A percentile compares a stretch with the other conserved stretches of the same genome.
Evolutionary conservation across 2,113 vertebrate genomes (phyloP).

Genomic region (Crypturellus undulatus): DNA sequence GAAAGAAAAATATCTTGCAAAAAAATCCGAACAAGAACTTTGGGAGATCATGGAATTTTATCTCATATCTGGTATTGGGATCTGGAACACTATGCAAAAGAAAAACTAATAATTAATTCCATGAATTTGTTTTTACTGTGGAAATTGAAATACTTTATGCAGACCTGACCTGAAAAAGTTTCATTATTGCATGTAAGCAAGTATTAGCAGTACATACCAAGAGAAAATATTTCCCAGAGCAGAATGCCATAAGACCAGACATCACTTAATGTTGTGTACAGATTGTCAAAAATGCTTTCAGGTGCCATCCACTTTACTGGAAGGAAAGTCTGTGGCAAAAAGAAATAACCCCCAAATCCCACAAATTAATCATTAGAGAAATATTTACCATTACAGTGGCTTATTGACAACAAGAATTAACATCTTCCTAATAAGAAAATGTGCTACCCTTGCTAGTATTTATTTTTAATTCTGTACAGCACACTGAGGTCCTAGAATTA

Average conservation of each 20-base stretch:
- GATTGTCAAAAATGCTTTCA: conserved; percentile 98
- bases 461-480: neutral
- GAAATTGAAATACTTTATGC: neutral
- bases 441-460: neutral
- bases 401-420: neutral
- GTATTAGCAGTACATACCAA: conserved; percentile 82
- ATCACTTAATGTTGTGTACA: conserved; percentile 96
- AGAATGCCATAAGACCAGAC: conserved; percentile 99
- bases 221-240: conserved; percentile 99
- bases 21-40: neutral
- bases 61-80: neutral
- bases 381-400: neutral
- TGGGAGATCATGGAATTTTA: neutral
- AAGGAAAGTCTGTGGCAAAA: conserved; percentile 88
- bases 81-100: neutral
- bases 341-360: neutral
- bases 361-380: conserved; percentile 2
- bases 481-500: neutral
- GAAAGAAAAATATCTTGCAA: neutral
- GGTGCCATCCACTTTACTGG: conserved; percentile 99
- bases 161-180: neutral
- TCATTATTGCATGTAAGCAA: neutral
- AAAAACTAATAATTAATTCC: neutral
- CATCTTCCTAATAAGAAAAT: neutral
- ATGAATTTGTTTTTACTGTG: neutral